Percentiles rank a stretch among this genome's conserved stretches.
phyloP scores from a whole-genome alignment of 2,113 vertebrate species.

The Numida meleagris region DNA sequence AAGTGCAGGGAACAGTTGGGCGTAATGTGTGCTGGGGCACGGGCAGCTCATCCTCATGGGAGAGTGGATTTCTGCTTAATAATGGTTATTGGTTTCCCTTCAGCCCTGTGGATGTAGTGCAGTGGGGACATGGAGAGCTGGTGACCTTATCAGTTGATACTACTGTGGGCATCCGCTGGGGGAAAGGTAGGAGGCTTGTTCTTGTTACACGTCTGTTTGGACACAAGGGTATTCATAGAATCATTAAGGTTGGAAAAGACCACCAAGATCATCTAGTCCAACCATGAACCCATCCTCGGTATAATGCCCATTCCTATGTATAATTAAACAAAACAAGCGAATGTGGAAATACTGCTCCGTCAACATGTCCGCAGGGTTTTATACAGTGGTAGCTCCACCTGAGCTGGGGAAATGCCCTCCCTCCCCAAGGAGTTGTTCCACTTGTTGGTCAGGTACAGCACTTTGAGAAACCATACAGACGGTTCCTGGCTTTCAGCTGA shows the following conservation, averaged over 20 bases:
- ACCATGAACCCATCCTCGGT: too few relatives aligned
- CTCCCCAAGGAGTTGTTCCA: not conserved
- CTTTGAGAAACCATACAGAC: not conserved
- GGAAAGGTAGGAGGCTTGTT: not conserved
- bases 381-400: not conserved
- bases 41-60: not conserved
- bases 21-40: accelerated
- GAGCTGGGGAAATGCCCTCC: not conserved
- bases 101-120: not conserved
- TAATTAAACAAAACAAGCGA: not conserved
- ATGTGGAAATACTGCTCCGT: not conserved
- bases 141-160: not conserved
- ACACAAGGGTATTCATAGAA: not conserved
- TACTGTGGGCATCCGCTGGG: too few relatives aligned
- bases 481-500: not conserved
- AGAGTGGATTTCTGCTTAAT: not conserved
- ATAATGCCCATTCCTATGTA: not conserved
- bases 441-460: not conserved
- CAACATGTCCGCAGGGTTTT: not conserved
- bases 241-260: too few relatives aligned
- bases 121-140: not conserved
- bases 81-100: not conserved
- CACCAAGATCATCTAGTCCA: too few relatives aligned
- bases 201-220: not conserved
- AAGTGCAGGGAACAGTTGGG: accelerated